A percentile compares a stretch with the other conserved stretches of the same genome.
Conservation (phyloP, 2,113 vertebrate genomes). For the Ctenodactylus gundi region DNA sequence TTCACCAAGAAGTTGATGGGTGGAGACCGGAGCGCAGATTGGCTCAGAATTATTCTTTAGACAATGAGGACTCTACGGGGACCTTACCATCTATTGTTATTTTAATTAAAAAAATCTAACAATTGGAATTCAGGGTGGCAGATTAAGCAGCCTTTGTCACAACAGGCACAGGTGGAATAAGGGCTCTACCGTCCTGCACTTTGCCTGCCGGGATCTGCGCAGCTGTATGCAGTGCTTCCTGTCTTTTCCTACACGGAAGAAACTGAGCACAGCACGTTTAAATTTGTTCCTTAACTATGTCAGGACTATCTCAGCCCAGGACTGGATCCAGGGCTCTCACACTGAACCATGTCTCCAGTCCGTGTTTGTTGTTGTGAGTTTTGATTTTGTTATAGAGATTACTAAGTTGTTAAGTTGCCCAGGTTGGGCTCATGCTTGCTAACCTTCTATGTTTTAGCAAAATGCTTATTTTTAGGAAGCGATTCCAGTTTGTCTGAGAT, state of each 20-base stretch:
- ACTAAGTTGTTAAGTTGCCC: no score
- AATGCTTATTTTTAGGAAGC: not conserved
- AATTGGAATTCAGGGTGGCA: slow-evolving; percentile 76
- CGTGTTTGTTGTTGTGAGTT: no score
- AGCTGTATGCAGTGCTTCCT: slow-evolving; percentile 49
- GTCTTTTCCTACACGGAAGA: slow-evolving; percentile 38
- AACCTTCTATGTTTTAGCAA: not conserved
- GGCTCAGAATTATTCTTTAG: slow-evolving; percentile 82
- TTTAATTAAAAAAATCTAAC: slow-evolving; percentile 74
- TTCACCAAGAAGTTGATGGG: slow-evolving; percentile 78
- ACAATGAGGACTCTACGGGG: slow-evolving; percentile 81
- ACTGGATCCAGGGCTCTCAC: no score
- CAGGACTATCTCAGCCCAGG: slow-evolving; percentile 15
- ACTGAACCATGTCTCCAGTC: no score
- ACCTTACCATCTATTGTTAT: slow-evolving; percentile 82
- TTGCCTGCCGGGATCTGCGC: slow-evolving; percentile 88
- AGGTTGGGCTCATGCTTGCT: no score
- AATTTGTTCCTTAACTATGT: slow-evolving; percentile 68
- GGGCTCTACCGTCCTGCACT: slow-evolving; percentile 80
- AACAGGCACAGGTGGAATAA: slow-evolving; percentile 84
- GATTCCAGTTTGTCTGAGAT: not conserved
- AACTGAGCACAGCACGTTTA: slow-evolving; percentile 39
- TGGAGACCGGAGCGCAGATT: slow-evolving; percentile 80
- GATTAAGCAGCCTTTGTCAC: slow-evolving; percentile 84
- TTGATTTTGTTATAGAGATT: no score